Percentiles rank a stretch among this genome's conserved stretches.
phyloP scores from a whole-genome alignment of 2,113 vertebrate species.

The Cottus gobio region DNA sequence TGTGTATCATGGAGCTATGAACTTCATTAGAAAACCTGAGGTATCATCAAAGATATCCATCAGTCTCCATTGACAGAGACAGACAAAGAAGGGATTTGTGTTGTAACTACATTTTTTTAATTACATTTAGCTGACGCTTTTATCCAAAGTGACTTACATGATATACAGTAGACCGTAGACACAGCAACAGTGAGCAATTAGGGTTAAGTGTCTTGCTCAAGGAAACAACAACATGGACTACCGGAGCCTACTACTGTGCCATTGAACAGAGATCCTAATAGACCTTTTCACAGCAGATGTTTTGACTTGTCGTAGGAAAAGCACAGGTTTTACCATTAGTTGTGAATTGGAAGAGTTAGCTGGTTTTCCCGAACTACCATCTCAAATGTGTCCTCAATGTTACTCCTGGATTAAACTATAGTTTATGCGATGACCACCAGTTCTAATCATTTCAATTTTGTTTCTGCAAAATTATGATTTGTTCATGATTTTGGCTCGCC shows the following conservation, averaged over 20 bases:
- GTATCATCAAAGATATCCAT: constrained; percentile 12
- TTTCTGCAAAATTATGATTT: neutral
- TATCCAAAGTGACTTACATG: too few species aligned
- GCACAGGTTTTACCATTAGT: neutral
- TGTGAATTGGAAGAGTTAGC: neutral
- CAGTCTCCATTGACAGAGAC: neutral
- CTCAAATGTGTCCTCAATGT: neutral
- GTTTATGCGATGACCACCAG: neutral
- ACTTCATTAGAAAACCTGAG: constrained; percentile 20
- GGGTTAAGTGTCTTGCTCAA: too few species aligned
- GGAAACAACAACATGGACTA: too few species aligned
- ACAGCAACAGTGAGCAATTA: too few species aligned
- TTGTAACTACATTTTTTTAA: too few species aligned
- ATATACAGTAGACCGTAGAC: too few species aligned
- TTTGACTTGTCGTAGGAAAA: neutral
- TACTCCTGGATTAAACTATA: neutral
- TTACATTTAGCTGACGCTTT: too few species aligned
- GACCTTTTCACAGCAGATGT: neutral
- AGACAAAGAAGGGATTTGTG: constrained; percentile 2
- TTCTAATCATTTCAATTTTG: neutral
- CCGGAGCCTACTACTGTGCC: neutral
- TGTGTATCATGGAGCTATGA: constrained; percentile 9
- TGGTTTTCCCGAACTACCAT: neutral
- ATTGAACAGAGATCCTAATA: neutral
- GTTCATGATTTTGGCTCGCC: neutral